Conservation (phyloP, 2,113 vertebrate species). For the Callorhinus ursinus region DNA sequence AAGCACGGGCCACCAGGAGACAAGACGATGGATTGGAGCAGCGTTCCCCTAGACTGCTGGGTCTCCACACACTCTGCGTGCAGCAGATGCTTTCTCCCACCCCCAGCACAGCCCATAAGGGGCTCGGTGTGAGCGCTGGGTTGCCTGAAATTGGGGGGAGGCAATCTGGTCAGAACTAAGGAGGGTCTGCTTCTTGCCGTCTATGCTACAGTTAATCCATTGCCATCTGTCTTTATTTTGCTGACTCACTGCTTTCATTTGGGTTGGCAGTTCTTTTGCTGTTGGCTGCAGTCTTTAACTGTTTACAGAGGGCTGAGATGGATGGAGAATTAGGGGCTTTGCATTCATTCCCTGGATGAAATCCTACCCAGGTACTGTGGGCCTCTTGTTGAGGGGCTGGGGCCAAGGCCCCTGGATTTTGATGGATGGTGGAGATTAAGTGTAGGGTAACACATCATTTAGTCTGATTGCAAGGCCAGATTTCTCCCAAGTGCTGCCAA, state of each 20-base stretch:
- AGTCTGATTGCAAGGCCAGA: conserved; percentile 82
- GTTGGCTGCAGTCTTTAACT: conserved; percentile 71
- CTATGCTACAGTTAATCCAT: conserved; percentile 67
- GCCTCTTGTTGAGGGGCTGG: conserved; percentile 63
- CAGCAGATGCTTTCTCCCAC: not conserved
- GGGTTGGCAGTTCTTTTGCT: conserved; percentile 74
- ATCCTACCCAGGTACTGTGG: conserved; percentile 63
- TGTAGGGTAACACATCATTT: conserved; percentile 84
- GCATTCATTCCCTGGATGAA: conserved; percentile 77
- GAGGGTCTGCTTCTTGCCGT: conserved; percentile 53
- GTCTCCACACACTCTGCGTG: not conserved
- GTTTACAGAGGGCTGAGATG: conserved; percentile 74
- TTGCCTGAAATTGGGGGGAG: conserved; percentile 27
- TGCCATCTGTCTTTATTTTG: conserved; percentile 83
- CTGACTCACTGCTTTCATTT: conserved; percentile 79
- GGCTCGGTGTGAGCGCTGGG: not conserved
- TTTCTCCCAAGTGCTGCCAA: conserved; percentile 80
- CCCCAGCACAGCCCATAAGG: not conserved
- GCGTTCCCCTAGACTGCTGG: not conserved
- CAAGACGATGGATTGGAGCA: not conserved
- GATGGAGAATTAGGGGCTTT: conserved; percentile 67
- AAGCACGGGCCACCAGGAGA: not conserved
- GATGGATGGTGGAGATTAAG: conserved; percentile 84
- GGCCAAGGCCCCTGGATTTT: conserved; percentile 83
- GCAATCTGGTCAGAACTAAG: conserved; percentile 57